Percentiles rank a stretch among this genome's conserved stretches.
phyloP scores from a whole-genome alignment of 2,888 invertebrate genomes.

The Drosophila pseudotakahashii region DNA sequence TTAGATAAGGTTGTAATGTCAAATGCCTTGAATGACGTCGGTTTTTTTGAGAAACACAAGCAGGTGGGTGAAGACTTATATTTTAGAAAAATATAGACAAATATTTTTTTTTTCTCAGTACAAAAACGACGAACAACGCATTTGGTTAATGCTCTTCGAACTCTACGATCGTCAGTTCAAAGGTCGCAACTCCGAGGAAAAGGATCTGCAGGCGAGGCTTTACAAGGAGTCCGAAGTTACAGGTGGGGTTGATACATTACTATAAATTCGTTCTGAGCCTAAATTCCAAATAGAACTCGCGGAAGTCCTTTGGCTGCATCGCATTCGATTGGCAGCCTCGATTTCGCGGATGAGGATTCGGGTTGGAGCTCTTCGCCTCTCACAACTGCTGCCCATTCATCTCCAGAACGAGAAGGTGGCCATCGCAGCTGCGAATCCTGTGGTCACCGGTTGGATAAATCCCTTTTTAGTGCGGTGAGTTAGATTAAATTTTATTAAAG shows the following conservation, averaged over 20 bases:
- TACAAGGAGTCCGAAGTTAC: constrained; percentile 80
- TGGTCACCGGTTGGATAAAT: constrained; percentile 93
- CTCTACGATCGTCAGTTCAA: constrained; percentile 85
- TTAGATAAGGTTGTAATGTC: constrained; percentile 85
- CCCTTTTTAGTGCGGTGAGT: constrained; percentile 88
- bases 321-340: constrained; percentile 90
- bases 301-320: constrained; percentile 87
- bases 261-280: not conserved
- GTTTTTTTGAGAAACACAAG: constrained; percentile 84
- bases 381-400: constrained; percentile 89
- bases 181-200: constrained; percentile 80
- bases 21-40: constrained; percentile 84
- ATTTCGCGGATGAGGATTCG: constrained; percentile 91
- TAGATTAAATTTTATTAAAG: rapidly evolving
- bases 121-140: constrained; percentile 82
- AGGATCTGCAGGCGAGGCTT: constrained; percentile 64
- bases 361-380: constrained; percentile 88
- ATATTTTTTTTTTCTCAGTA: constrained; percentile 56
- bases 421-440: constrained; percentile 85
- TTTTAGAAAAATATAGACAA: too few relatives aligned
- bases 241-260: constrained; percentile 57
- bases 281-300: constrained; percentile 85
- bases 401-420: constrained; percentile 89
- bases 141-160: constrained; percentile 86
- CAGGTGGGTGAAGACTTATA: constrained; percentile 58